phyloP scores from a whole-genome alignment of 2,888 invertebrate genomes.

The Leptarthrus brevirostris region DNA sequence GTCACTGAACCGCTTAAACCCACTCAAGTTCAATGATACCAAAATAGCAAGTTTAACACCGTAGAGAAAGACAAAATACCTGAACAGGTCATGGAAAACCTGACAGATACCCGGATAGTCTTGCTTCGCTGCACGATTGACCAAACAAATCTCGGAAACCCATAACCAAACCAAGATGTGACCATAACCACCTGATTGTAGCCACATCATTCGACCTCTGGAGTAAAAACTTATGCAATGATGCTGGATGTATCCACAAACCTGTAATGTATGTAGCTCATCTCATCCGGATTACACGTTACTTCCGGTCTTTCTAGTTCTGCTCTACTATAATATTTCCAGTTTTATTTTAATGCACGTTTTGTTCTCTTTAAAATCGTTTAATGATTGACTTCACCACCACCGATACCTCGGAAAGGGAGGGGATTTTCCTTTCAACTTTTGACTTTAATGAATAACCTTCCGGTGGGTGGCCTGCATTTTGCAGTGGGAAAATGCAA shows the following conservation, averaged over 20 bases:
- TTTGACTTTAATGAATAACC: neutral
- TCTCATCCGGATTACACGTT: no score
- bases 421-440: neutral
- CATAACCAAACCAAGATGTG: constrained; percentile 14
- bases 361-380: neutral
- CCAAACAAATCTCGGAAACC: constrained; percentile 26
- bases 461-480: no score
- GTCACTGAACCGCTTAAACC: neutral
- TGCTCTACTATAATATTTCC: no score
- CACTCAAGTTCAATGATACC: constrained; percentile 14
- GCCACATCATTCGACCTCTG: neutral
- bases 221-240: neutral
- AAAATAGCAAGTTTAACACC: neutral
- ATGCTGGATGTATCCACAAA: neutral
- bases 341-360: no score
- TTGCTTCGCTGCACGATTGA: constrained; percentile 30
- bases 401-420: neutral
- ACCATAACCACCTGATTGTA: constrained; percentile 9
- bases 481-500: neutral
- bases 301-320: no score
- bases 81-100: constrained; percentile 14
- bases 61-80: neutral
- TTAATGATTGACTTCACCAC: no score
- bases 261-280: no score
- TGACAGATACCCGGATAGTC: neutral